Conservation (phyloP, 2,888 invertebrate species). For the Reticulitermes lucifugus region DNA sequence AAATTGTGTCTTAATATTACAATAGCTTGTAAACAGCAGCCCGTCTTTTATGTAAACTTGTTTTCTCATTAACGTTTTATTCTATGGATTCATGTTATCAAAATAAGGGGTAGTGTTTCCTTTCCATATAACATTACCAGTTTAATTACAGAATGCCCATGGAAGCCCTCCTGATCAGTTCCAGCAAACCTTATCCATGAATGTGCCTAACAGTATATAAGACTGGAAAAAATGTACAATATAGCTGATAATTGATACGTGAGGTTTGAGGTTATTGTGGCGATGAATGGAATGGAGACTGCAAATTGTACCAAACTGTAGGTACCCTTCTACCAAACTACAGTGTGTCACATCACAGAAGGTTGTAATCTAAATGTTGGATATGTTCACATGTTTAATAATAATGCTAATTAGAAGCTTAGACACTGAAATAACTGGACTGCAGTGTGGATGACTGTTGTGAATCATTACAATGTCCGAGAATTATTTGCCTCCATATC, state of each 20-base stretch:
- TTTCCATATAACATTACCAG: not conserved
- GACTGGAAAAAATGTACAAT: not conserved
- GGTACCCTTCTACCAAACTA: too few relatives aligned
- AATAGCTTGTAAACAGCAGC: constrained; percentile 39
- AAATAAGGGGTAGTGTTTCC: constrained; percentile 18
- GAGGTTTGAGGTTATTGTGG: too few relatives aligned
- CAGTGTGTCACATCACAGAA: too few relatives aligned
- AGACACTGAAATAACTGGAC: too few relatives aligned
- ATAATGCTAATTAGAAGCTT: too few relatives aligned
- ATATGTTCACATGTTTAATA: too few relatives aligned
- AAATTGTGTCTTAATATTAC: constrained; percentile 45
- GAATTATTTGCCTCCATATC: too few relatives aligned
- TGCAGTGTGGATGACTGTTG: too few relatives aligned
- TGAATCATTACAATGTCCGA: too few relatives aligned
- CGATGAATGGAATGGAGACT: too few relatives aligned
- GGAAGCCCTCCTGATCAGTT: constrained; percentile 20
- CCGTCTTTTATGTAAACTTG: constrained; percentile 28
- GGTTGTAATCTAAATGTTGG: too few relatives aligned
- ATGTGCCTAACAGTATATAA: not conserved
- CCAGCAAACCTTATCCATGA: constrained; percentile 6
- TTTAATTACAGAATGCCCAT: constrained; percentile 8
- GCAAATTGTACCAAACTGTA: too few relatives aligned
- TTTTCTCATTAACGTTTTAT: constrained; percentile 20
- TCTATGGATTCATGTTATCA: constrained; percentile 32
- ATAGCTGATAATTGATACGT: not conserved